These are phyloP conservation scores for Rhipidura dahli DNA, from an alignment of 2,113 vertebrate genomes.

Conservation along the genomic window DNA sequence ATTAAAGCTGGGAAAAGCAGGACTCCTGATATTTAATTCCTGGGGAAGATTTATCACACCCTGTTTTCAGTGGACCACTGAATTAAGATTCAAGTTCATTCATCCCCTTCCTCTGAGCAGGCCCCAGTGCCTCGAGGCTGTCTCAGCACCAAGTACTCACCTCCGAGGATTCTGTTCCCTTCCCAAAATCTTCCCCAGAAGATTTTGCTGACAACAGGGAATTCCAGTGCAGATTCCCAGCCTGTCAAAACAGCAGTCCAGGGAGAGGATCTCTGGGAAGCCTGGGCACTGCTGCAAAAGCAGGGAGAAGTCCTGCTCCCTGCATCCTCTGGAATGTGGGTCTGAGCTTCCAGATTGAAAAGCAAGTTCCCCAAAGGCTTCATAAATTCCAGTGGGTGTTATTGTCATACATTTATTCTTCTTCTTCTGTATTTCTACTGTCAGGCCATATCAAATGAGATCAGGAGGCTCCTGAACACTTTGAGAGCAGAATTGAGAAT, in stretches of 20 bases:
- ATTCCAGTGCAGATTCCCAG: not conserved
- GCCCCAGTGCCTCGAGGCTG: not conserved
- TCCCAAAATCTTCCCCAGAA: too few species aligned
- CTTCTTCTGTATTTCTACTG: not conserved
- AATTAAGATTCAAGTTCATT: not conserved
- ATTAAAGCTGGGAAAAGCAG: not conserved
- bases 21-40: not conserved
- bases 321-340: not conserved
- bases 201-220: not conserved
- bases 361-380: not conserved
- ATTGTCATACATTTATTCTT: not conserved
- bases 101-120: not conserved
- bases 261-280: not conserved
- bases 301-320: not conserved
- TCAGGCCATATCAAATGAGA: not conserved
- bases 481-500: not conserved
- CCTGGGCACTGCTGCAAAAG: not conserved
- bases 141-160: rapidly evolving
- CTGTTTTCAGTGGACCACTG: not conserved
- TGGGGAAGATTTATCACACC: not conserved
- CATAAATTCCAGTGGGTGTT: not conserved
- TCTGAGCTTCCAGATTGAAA: not conserved
- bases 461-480: not conserved
- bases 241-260: rapidly evolving
- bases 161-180: not conserved